Percentiles rank a stretch among this genome's conserved stretches.
Conservation (phyloP, 2,888 invertebrate genomes). For the Archips crataeganus region DNA sequence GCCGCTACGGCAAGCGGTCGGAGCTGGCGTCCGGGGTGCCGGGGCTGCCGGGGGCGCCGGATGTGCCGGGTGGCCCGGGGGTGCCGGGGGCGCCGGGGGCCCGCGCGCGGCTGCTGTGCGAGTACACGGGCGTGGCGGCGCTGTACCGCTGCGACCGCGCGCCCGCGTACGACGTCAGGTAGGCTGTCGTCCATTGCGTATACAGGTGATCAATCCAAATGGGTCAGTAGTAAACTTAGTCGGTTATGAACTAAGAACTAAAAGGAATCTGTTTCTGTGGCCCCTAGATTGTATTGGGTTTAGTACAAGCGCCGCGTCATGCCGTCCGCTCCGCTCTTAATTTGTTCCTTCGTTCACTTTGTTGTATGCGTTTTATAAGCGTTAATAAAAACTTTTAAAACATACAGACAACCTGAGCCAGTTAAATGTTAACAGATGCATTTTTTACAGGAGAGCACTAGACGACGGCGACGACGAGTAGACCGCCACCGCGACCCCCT, state of each 20-base stretch:
- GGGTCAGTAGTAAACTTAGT: too few species aligned
- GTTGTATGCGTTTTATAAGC: too few species aligned
- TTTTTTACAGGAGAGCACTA: slow-evolving; percentile 19
- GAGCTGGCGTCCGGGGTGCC: slow-evolving; percentile 10
- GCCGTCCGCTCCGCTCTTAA: too few species aligned
- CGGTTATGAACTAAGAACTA: too few species aligned
- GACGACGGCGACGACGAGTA: slow-evolving; percentile 37
- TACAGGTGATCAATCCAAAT: too few species aligned
- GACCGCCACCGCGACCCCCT: not conserved
- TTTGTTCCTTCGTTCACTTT: too few species aligned
- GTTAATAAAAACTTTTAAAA: too few species aligned
- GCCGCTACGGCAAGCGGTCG: slow-evolving; percentile 46
- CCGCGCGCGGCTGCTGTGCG: slow-evolving; percentile 48
- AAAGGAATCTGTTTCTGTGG: too few species aligned
- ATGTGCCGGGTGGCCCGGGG: not conserved
- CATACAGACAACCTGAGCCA: too few species aligned
- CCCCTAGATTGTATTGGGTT: too few species aligned
- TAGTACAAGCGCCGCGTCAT: too few species aligned
- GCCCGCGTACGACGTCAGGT: slow-evolving; percentile 31
- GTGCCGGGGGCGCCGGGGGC: not conserved
- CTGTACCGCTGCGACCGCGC: slow-evolving; percentile 56
- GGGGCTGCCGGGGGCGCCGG: not conserved
- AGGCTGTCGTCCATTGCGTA: not conserved
- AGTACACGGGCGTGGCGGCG: slow-evolving; percentile 58
- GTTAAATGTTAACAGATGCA: not conserved